Evolutionary conservation across 2,888 invertebrate genomes (phyloP), one percentile per base, ranked within the genome.

Genomic region (Chymomyza fuscimana): DNA sequence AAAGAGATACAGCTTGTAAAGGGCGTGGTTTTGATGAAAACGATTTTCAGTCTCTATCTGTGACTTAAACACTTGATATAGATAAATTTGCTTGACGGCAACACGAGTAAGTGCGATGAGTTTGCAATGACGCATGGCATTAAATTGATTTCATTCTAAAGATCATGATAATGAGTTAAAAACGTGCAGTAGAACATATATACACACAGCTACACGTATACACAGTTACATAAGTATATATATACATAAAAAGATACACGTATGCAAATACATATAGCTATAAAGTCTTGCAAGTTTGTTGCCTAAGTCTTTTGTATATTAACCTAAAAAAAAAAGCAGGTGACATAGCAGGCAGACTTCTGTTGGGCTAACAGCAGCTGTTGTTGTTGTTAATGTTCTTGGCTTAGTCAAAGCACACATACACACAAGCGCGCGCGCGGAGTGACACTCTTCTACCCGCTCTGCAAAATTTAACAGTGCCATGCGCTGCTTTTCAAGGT

Each of bases 401-500:
- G 25, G 3, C 54, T 25, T 58, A 36, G 52, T 32, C 52, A 52
- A 59, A 32, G 9, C 22, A 16, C 63, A 36, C 32, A 64, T 36
- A 51, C 54, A 52, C 52, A 59, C 15, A 4, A 0, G n/a, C 32
- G 12, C 58, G 10, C 63, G 32, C 22, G 54, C 36, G 54, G 29
- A 63, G n/a, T 9, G 22, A 56, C 56, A 56, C 25, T 10, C 52
- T 51, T 32, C 63, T 51, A 51, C 40, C 51, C n/a, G 63, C 29
- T 63, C 22, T 36, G 56, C 46, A 56, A 56, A 56, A 63, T 58
- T 65, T 25, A 63, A 63, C 60, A 60, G n/a, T 25, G 46, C 51
- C n/a, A 16, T 59, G 25, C 51, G 72, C 70, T 70, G 70, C 61
- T 81, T 79, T 78, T 81, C 81, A 81, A 81, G 81, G 81, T 81